Percentiles rank a stretch among this genome's conserved stretches.
Conservation (phyloP, 2,888 invertebrate species). For the Lycia hirtaria region DNA sequence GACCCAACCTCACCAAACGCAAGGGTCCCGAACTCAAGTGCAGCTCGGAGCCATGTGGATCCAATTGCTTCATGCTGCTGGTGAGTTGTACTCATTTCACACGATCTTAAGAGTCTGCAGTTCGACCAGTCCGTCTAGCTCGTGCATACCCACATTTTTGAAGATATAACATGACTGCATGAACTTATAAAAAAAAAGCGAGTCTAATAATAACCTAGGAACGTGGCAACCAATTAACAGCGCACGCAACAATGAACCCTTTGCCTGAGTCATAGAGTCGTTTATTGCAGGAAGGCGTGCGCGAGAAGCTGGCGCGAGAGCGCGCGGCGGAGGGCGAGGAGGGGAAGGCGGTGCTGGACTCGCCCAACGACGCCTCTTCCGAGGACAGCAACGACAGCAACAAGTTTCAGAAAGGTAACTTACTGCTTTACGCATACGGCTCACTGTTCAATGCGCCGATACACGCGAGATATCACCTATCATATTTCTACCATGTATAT, state of each 20-base stretch:
- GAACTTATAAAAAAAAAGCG: too few relatives aligned
- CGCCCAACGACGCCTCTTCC: slow-evolving; percentile 96
- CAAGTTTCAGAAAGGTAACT: slow-evolving; percentile 88
- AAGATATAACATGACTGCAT: too few relatives aligned
- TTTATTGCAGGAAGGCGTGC: slow-evolving; percentile 90
- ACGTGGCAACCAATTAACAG: too few relatives aligned
- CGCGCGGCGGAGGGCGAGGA: slow-evolving; percentile 77
- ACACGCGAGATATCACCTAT: too few relatives aligned
- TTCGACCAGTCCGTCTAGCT: too few relatives aligned
- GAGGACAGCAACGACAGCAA: slow-evolving; percentile 97
- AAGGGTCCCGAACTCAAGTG: slow-evolving; percentile 95
- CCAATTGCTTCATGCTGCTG: slow-evolving; percentile 94
- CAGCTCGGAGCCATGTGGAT: slow-evolving; percentile 93
- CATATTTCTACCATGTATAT: too few relatives aligned
- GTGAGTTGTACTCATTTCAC: slow-evolving; percentile 70
- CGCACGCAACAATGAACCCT: too few relatives aligned
- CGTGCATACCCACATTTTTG: too few relatives aligned
- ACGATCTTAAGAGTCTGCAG: too few relatives aligned
- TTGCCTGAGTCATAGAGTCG: neutral
- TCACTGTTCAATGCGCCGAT: too few relatives aligned
- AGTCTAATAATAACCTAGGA: too few relatives aligned
- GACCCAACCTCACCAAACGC: slow-evolving; percentile 94
- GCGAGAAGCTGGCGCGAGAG: slow-evolving; percentile 91
- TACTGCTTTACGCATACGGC: neutral
- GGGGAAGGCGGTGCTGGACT: slow-evolving; percentile 86